These are phyloP conservation scores for Palythoa grandis DNA, from an alignment of 92 coral and sea anemone species.

Conservation along the genomic window DNA sequence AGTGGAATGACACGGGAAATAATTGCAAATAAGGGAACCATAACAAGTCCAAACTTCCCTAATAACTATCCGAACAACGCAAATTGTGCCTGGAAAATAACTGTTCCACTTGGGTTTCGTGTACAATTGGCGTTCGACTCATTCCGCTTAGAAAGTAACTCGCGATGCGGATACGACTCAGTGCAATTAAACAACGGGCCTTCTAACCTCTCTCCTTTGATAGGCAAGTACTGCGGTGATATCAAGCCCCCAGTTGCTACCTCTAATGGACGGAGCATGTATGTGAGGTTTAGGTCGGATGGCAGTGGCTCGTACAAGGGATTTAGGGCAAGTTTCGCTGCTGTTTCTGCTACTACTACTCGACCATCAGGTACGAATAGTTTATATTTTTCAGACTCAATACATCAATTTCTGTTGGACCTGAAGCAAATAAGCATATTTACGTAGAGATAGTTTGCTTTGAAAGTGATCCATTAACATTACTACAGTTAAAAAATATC, in stretches of 20 bases:
- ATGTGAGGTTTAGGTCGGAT: neutral
- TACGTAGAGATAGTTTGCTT: neutral
- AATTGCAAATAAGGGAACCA: neutral
- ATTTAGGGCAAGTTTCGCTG: neutral
- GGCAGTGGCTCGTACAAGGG: neutral
- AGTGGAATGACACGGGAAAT: neutral
- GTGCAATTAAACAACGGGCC: neutral
- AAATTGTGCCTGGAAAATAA: conserved; percentile 45
- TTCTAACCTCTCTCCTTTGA: neutral
- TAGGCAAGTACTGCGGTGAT: conserved; percentile 4
- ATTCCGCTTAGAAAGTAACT: conserved; percentile 36
- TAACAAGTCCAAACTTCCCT: conserved; percentile 37
- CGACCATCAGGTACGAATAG: neutral
- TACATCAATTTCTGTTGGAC: too few species aligned
- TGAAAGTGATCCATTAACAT: neutral
- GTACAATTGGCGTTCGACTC: conserved; percentile 31
- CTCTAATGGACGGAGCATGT: neutral
- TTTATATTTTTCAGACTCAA: too few species aligned
- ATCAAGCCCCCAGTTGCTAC: neutral
- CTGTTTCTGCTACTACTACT: neutral
- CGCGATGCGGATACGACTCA: conserved; percentile 49
- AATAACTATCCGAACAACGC: conserved; percentile 21
- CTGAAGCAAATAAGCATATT: too few species aligned
- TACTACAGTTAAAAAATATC: too few species aligned
- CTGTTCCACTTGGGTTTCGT: conserved; percentile 31